Conservation (phyloP, 2,888 invertebrate species). For the Phalangium opilio region DNA sequence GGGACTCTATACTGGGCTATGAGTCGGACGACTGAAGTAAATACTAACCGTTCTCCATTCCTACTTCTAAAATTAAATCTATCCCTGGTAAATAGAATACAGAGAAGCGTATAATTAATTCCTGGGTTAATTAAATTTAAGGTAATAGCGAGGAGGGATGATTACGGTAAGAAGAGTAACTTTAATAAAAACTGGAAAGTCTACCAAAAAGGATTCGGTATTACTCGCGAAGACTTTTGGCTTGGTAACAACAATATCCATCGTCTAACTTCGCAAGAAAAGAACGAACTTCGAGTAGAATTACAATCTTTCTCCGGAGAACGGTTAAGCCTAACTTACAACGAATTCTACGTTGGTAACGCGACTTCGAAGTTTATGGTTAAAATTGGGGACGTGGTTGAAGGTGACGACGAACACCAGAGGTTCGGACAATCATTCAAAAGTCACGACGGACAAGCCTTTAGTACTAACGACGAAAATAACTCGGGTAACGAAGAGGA, state of each 20-base stretch:
- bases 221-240: constrained; percentile 18
- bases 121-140: constrained; percentile 11
- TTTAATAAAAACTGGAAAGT: constrained; percentile 17
- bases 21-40: too few species aligned
- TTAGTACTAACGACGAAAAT: constrained; percentile 37
- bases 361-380: constrained; percentile 23
- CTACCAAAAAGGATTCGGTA: constrained; percentile 18
- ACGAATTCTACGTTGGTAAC: constrained; percentile 23
- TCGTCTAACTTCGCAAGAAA: constrained; percentile 16
- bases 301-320: constrained; percentile 31
- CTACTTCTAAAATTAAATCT: too few species aligned
- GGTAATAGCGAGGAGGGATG: constrained; percentile 29
- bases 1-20: too few species aligned
- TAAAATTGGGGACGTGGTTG: constrained; percentile 27
- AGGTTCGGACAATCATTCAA: constrained; percentile 33
- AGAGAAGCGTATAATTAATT: too few species aligned
- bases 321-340: constrained; percentile 26
- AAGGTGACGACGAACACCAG: constrained; percentile 25
- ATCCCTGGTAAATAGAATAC: too few species aligned
- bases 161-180: constrained; percentile 25
- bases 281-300: constrained; percentile 26
- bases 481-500: constrained; percentile 35
- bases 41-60: too few species aligned
- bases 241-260: constrained; percentile 16
- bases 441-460: constrained; percentile 37